Evolutionary conservation across 35 echinoderm and acorn worm species (phyloP).

Genomic region (Strongylocentrotus purpuratus): DNA sequence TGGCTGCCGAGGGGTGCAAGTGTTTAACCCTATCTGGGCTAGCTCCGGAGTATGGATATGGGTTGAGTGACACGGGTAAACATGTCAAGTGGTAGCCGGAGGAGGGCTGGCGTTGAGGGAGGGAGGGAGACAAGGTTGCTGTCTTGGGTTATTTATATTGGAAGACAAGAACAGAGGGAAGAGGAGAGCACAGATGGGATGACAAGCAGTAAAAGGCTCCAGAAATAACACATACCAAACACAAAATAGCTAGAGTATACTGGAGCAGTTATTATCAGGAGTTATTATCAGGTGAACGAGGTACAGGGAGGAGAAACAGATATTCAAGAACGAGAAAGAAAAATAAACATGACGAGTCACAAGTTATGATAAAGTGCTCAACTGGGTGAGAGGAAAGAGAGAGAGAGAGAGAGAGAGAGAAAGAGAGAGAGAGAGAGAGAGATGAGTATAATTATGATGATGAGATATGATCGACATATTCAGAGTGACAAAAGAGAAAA

Average conservation of each 20-base stretch:
- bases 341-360: neutral
- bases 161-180: neutral
- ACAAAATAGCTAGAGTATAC: neutral
- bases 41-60: neutral
- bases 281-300: neutral
- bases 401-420: no score
- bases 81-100: neutral
- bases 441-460: no score
- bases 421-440: no score
- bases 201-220: neutral
- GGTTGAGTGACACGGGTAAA: neutral
- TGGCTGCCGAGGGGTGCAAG: neutral
- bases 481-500: neutral
- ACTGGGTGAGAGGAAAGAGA: neutral
- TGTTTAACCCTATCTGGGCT: slow-evolving; percentile 5
- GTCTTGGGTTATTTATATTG: neutral
- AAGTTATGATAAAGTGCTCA: neutral
- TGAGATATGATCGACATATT: neutral
- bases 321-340: neutral
- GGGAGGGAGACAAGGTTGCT: neutral
- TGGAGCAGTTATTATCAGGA: no score
- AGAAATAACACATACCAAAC: no score
- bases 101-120: neutral
- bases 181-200: neutral
- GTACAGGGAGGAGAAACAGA: no score